Conservation (phyloP, 2,797 vertebrate species). For the Eulemur albifrons region DNA sequence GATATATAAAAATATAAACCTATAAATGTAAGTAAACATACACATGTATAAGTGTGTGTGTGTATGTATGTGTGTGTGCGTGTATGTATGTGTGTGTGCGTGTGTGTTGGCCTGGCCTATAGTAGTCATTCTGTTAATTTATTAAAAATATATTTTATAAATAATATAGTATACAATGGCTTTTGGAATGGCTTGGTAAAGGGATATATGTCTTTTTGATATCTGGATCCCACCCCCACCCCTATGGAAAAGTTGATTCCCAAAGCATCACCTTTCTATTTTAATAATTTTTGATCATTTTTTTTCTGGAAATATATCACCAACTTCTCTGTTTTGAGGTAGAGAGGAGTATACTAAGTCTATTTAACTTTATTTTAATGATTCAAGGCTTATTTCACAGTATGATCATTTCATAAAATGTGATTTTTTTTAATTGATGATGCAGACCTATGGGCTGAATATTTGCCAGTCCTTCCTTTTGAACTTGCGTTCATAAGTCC, state of each 20-base stretch:
- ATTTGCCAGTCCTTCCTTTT: not conserved
- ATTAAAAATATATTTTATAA: not conserved
- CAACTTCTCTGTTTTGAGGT: slow-evolving; percentile 8
- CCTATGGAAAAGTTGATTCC: not conserved
- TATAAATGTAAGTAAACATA: not conserved
- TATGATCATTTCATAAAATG: slow-evolving; percentile 15
- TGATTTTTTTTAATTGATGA: not conserved
- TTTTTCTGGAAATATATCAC: not conserved
- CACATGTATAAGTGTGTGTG: fast-evolving
- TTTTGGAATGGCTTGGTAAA: not conserved
- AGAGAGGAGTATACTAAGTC: not conserved
- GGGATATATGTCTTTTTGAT: not conserved
- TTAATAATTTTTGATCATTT: not conserved
- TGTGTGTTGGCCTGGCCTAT: not conserved
- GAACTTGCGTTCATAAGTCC: not conserved
- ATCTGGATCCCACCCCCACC: not conserved
- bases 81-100: not conserved
- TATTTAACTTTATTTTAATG: not conserved
- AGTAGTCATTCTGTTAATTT: not conserved
- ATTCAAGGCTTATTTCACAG: slow-evolving; percentile 3
- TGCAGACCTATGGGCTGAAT: not conserved
- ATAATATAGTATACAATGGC: not conserved
- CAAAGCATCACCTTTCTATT: not conserved
- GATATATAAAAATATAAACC: not conserved
- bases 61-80: not conserved